phyloP scores from a whole-genome alignment of 2,888 invertebrate species.

The Metellina segmentata region DNA sequence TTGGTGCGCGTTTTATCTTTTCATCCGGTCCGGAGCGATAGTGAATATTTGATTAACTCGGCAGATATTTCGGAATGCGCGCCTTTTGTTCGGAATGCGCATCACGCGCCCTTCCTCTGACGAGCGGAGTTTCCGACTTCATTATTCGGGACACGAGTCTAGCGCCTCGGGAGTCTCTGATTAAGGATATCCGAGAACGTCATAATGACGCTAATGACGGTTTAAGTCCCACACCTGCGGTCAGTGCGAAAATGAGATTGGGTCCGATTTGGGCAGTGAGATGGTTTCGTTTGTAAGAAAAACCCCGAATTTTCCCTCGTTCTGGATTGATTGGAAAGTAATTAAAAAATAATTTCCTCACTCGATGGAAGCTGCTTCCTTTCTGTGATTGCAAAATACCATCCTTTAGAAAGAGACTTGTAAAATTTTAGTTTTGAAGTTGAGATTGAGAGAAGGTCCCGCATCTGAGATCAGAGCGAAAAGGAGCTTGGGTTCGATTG shows the following conservation, averaged over 20 bases:
- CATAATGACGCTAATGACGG: constrained; percentile 67
- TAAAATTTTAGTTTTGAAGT: no score
- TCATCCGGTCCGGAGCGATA: constrained; percentile 53
- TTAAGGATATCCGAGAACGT: constrained; percentile 74
- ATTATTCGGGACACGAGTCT: constrained; percentile 44
- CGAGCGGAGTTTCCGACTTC: constrained; percentile 55
- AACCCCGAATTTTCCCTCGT: no score
- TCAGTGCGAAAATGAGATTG: neutral
- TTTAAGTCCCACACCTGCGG: constrained; percentile 37
- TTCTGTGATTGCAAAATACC: no score
- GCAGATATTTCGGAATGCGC: constrained; percentile 63
- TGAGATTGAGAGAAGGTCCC: no score
- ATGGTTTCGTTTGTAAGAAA: no score
- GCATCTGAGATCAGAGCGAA: no score
- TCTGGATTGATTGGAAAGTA: no score
- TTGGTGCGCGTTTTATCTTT: constrained; percentile 53
- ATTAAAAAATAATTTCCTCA: no score
- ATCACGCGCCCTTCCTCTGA: constrained; percentile 22
- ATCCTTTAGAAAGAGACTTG: no score
- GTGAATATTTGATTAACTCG: constrained; percentile 73
- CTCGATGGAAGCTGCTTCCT: no score
- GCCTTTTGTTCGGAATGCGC: constrained; percentile 66
- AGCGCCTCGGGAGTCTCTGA: constrained; percentile 39
- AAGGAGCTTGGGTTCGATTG: no score
- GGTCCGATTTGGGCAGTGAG: neutral